Evolutionary conservation across 1,140 invertebrate genomes (phyloP).

Genomic region (Tetragnatha versicolor): DNA sequence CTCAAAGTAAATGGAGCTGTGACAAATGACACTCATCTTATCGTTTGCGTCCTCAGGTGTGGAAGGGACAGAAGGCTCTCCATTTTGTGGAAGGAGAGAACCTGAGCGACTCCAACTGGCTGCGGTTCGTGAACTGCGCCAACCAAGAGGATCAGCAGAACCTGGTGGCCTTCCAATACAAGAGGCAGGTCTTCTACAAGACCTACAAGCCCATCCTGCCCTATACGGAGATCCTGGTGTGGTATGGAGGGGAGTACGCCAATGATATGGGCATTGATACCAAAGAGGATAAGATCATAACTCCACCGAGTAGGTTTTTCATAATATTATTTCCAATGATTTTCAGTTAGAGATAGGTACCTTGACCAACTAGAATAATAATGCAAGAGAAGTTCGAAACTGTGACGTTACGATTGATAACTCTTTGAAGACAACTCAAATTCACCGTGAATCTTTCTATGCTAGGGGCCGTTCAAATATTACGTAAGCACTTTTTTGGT

Average conservation of each 20-base stretch:
- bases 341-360: too few relatives aligned
- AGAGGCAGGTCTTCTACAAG: slow-evolving; percentile 69
- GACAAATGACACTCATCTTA: too few relatives aligned
- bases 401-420: too few relatives aligned
- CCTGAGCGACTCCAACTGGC: slow-evolving; percentile 66
- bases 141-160: slow-evolving; percentile 68
- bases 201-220: slow-evolving; percentile 66
- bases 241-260: slow-evolving; percentile 25
- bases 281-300: background rate
- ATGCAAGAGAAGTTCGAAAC: too few relatives aligned
- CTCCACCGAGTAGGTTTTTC: background rate
- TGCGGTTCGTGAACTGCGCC: slow-evolving; percentile 72
- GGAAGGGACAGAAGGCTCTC: background rate
- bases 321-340: too few relatives aligned
- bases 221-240: slow-evolving; percentile 66
- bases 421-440: too few relatives aligned
- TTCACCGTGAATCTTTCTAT: too few relatives aligned
- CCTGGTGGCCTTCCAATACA: slow-evolving; percentile 69
- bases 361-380: too few relatives aligned
- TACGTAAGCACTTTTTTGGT: too few relatives aligned
- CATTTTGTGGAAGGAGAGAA: slow-evolving; percentile 15
- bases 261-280: slow-evolving; percentile 14
- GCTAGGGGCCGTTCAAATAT: too few relatives aligned
- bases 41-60: too few relatives aligned
- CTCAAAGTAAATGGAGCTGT: too few relatives aligned